A percentile compares a stretch with the other conserved stretches of the same genome.
Conservation (phyloP, 92 coral and sea anemone genomes). For the Porites rus region DNA sequence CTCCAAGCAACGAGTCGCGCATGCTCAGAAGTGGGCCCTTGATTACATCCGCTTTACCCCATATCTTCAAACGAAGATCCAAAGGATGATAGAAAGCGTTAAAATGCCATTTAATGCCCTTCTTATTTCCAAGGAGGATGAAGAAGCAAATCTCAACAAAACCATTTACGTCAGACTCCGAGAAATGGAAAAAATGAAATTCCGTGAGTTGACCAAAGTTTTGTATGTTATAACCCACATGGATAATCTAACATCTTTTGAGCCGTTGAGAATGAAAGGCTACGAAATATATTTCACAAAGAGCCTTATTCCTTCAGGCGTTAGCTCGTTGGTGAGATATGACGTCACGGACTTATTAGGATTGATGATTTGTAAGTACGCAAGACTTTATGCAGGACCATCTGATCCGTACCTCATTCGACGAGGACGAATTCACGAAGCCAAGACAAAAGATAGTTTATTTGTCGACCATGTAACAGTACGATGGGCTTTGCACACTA, state of each 20-base stretch:
- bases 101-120: constrained; percentile 78
- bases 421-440: constrained; percentile 86
- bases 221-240: constrained; percentile 70
- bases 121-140: constrained; percentile 48
- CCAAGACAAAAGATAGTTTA: constrained; percentile 62
- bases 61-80: constrained; percentile 61
- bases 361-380: constrained; percentile 77
- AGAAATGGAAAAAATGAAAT: constrained; percentile 78
- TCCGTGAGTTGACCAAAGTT: constrained; percentile 57
- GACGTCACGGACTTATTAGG: constrained; percentile 76
- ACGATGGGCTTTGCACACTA: constrained; percentile 81
- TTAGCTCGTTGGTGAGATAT: constrained; percentile 51
- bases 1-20: constrained; percentile 68
- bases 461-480: constrained; percentile 67
- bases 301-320: constrained; percentile 70
- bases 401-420: constrained; percentile 75
- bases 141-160: constrained; percentile 44
- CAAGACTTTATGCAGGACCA: constrained; percentile 79
- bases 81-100: constrained; percentile 50
- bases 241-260: constrained; percentile 45
- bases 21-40: constrained; percentile 70
- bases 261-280: constrained; percentile 53
- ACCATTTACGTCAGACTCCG: constrained; percentile 65
- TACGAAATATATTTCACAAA: constrained; percentile 67
- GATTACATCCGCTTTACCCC: constrained; percentile 73